Conservation (phyloP, 2,888 invertebrate genomes). For the Aphodius sticticus region DNA sequence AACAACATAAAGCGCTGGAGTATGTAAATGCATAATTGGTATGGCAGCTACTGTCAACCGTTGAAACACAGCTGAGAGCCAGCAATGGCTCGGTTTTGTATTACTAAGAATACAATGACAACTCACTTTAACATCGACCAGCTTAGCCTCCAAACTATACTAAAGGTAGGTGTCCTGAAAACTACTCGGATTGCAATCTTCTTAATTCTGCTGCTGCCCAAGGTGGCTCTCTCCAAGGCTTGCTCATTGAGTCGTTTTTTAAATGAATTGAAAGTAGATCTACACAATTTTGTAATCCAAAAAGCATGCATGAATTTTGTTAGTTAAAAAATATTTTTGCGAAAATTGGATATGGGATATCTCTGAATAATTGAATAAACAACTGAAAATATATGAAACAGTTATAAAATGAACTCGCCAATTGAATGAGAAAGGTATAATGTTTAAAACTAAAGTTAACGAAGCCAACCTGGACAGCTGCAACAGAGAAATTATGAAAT, state of each 20-base stretch:
- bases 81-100: too few relatives aligned
- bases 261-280: background rate
- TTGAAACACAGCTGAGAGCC: too few relatives aligned
- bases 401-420: background rate
- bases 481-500: background rate
- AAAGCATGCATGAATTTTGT: conserved; percentile 4
- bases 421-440: background rate
- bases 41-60: too few relatives aligned
- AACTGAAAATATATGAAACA: background rate
- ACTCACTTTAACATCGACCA: too few relatives aligned
- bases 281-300: background rate
- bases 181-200: too few relatives aligned
- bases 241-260: background rate
- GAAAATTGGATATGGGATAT: too few relatives aligned
- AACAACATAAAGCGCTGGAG: too few relatives aligned
- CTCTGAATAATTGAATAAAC: background rate
- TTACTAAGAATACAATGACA: too few relatives aligned
- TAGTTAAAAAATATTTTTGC: background rate
- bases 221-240: background rate
- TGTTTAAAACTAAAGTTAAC: background rate
- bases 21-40: too few relatives aligned
- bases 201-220: background rate
- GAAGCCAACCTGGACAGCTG: conserved; percentile 4
- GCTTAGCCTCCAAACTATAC: too few relatives aligned
- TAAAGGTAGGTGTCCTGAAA: too few relatives aligned